Base-by-base conservation (phyloP, 1,140 invertebrate genomes). In the Dendrolimus kikuchii region DNA sequence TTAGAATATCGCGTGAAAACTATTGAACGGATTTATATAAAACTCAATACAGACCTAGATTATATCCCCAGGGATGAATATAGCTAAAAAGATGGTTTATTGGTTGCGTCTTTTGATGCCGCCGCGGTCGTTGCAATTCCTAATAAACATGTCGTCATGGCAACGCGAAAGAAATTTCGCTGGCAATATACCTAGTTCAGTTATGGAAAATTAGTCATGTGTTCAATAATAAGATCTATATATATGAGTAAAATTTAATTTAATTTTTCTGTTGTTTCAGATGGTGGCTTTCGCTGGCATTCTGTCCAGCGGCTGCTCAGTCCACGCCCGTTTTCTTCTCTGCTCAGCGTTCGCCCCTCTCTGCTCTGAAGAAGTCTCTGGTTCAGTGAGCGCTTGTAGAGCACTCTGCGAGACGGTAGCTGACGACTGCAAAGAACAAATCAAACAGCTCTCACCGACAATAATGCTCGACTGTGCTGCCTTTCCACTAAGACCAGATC, bases 311-410 rank as follows among this genome's bases (percentile, higher is more conserved):
- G 92, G 94, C n/a, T 98, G 96, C 77, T 96, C 95, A 6, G 88
- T 91, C 43, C 93, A 96, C 64, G 91, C 97, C 6, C 91, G 93
- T 62, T 95, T 98, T 72, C 95, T 98, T 81, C 90, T 98, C 39
- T 98, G 96, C 87, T 95, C 95, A 38, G 94, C 96, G 6, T 96
- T 97, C 76, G 94, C 95, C 8, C 96, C 96, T 40, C 94, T 98
- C 86, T 98, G 96, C 86, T 96, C 95, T 6, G 94, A 95, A 69
- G 93, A 96, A 73, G 93, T 97, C 62, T 89, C 90, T 39, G 92
- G 92, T 64, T 93, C 95, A 36, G 95, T 98, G 57, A 94, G 94
- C 48, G 95, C 95, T 4, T 98, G 96, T 87, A 91, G 94, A 60
- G 92, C 93, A 4, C 90, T 97, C 45, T 98, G 96, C 85, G 91